A percentile compares a stretch with the other conserved stretches of the same genome.
These are phyloP conservation scores for Burhinus oedicnemus DNA, from an alignment of 2,113 vertebrate species.

Conservation along the genomic window DNA sequence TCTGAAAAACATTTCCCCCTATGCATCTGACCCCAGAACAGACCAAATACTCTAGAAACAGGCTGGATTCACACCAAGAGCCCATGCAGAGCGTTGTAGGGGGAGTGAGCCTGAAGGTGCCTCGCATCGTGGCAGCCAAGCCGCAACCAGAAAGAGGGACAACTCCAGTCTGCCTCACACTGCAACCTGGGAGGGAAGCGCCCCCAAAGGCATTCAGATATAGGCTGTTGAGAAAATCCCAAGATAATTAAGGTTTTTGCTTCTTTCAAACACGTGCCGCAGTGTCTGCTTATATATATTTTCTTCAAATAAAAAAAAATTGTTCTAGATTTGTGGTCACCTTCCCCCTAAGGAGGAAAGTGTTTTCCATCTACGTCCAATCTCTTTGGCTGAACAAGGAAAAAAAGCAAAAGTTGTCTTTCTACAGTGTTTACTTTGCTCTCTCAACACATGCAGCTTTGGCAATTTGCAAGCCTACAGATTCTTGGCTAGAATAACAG, in stretches of 20 bases:
- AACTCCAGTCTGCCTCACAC: neutral
- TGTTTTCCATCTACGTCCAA: neutral
- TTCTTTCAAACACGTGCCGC: rapidly evolving
- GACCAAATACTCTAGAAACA: neutral
- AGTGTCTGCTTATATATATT: neutral
- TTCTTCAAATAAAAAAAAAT: neutral
- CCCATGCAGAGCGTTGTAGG: rapidly evolving
- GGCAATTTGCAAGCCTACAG: neutral
- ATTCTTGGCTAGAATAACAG: neutral
- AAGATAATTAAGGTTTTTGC: neutral
- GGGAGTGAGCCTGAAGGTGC: neutral
- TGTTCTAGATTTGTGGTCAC: neutral
- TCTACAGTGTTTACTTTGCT: neutral
- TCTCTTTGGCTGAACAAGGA: neutral
- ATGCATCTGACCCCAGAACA: rapidly evolving
- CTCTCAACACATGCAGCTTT: neutral
- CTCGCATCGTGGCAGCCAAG: neutral
- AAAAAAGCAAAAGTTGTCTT: neutral
- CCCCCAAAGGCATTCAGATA: neutral
- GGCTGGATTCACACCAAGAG: neutral
- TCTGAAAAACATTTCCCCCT: neutral
- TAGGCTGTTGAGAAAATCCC: neutral
- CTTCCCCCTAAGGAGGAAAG: neutral
- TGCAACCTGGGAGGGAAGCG: rapidly evolving
- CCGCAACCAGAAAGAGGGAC: neutral